phyloP scores from a whole-genome alignment of 2,888 invertebrate species.

The Physocephala rufipes region DNA sequence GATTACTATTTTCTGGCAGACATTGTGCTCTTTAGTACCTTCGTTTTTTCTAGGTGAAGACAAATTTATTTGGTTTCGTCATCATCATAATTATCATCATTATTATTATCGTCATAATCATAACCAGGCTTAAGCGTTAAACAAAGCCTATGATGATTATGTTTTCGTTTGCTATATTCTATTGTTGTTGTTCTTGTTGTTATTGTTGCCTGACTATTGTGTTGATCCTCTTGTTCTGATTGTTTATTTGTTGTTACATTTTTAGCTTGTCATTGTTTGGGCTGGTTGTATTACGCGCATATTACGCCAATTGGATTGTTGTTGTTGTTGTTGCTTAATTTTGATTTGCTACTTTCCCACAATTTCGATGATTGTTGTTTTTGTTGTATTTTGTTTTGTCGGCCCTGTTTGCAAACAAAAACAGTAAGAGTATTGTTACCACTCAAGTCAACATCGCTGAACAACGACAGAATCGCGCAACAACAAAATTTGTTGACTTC shows the following conservation, averaged over 20 bases:
- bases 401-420: slow-evolving; percentile 31
- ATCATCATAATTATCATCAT: too few species aligned
- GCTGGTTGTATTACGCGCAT: background rate
- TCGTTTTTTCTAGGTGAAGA: background rate
- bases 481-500: slow-evolving; percentile 14
- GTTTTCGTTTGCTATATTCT: slow-evolving; percentile 15
- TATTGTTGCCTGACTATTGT: too few species aligned
- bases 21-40: too few species aligned
- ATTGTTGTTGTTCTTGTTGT: background rate
- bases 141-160: slow-evolving; percentile 23
- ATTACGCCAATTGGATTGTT: too few species aligned
- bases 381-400: background rate
- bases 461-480: background rate
- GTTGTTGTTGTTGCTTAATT: slow-evolving; percentile 6
- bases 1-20: too few species aligned
- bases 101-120: background rate
- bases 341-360: slow-evolving; percentile 13
- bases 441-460: slow-evolving; percentile 31
- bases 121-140: slow-evolving; percentile 23
- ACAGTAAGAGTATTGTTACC: slow-evolving; percentile 20
- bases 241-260: too few species aligned
- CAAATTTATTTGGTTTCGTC: background rate
- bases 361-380: slow-evolving; percentile 16
- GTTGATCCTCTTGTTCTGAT: background rate
- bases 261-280: background rate